Evolutionary conservation across 92 coral and sea anemone genomes (phyloP), one percentile per base, ranked within the genome.

Genomic region (Epizoanthus scotinus): DNA sequence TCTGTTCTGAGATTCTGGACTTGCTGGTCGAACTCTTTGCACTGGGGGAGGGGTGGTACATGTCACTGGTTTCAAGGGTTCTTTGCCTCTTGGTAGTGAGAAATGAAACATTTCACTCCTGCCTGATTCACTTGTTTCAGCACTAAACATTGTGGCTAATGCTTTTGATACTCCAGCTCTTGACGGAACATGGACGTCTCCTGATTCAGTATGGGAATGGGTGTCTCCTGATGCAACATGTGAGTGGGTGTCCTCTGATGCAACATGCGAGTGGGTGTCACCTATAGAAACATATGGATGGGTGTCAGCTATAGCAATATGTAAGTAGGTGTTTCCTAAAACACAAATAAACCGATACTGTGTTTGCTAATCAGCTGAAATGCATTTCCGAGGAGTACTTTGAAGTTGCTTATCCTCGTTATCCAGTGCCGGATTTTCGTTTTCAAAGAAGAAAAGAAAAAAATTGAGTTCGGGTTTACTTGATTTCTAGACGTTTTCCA

Each of bases 21-120:
- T 81, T 61, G 79, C 69, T 24, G 47, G 67, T 26, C 66, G 82
- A 52, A 68, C 66, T 13, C 82, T 74, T 19, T 71, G 84, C 28
- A 91, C 42, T 40, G 94, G 92, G 25, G 96, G 93, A 20, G 98
- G 95, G 40, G 98, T 88, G 40, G 91, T 83, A 24, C 93, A 90
- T 20, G 84, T 77, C 58, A 74, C 63, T 13, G 98, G 94, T 31
- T 79, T 90, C 1, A 95, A 77, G 6, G 92, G 93, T 63, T 88
- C 91, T 22, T 70, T 38, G 36, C 57, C 90, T n/a, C 70, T 81
- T 3, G 98, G 98, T 12, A 90, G 80, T 6, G 98, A 89, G 83
- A 95, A 95, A 64, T 95, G 97, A 73, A 93, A 95, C 5, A 73
- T 89, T 29, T 77, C 86, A 10, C 84, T 61, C 22, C 71, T 53